Evolutionary conservation across 2,888 invertebrate species (phyloP), one percentile per base, ranked within the genome.

Genomic region (Netelia inedita): DNA sequence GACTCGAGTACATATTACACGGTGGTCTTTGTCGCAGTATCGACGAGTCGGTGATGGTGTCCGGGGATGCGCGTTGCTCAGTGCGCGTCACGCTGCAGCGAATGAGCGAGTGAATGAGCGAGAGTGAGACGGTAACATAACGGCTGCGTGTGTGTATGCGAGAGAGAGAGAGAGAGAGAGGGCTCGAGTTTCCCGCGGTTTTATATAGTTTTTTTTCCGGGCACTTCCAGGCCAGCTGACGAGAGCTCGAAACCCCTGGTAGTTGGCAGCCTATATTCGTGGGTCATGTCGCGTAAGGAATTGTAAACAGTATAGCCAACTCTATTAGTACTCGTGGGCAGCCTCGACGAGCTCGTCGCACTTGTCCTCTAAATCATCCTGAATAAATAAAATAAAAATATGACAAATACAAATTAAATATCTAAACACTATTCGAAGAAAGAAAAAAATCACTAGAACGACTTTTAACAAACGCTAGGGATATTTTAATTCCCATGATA

Each of bases 321-420:
- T 28, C 28, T 28, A 6, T 69, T 88, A 88, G 59, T 87, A 85
- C 23, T 89, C 89, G 57, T 86, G 86, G 6, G 87, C 87, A 43
- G 94, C 95, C 86, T 95, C 95, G 43, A 95, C 95, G 89, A 98
- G 95, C 91, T 96, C 96, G 91, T 97, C 97, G 94, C 98, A 98
- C 89, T 96, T 96, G 90, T 97, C 97, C 89, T 97, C 96, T 88
- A 98, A 94, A 91, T 97, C 97, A 88, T 96, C 96, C 96, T 97
- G 94, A 94, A 91, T 91, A 86, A 85, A 85, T 72, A 86, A 68
- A 69, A 68, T 16, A 23, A 61, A 59, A 35, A 59, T 53, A 74
- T 19, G 14, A 68, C 8, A 61, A 23, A 23, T 61, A n/a, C 14
- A 53, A 53, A 57, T 57, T 23, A 1, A 68, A 59, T 43, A 5